Evolutionary conservation across 2,113 vertebrate genomes (phyloP), one percentile per base, ranked within the genome.

Genomic region (Rhinopithecus roxellana): DNA sequence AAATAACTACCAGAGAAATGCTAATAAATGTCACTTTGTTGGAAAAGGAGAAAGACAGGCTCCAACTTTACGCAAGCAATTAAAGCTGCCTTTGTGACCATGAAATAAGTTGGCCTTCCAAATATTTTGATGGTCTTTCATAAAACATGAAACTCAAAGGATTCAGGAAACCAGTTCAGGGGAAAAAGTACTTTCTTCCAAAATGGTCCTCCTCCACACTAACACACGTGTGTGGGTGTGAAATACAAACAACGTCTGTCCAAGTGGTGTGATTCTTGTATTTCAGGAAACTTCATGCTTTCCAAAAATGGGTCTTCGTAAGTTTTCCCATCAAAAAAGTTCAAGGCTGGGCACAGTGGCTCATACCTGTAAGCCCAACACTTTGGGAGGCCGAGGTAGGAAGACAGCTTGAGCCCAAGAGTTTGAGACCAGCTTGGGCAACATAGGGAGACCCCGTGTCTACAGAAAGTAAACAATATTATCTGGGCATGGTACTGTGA

Each of bases 1-100:
- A 98, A 98, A 98, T 96, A 98, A 98, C 92, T 69, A 95, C 95
- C 97, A 96, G 70, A 98, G 91, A 98, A 98, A 98, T 95, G 97
- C 92, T 97, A 98, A 98, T 98, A 98, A 97, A 98, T 67, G 89
- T 69, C 91, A 95, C 93, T 98, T 95, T 94, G 92, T 80, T 97
- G 94, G 86, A 93, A 95, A 96, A 79, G 85, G 94, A 97, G 82
- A 97, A 81, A 96, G 97, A 85, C 25, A 97, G 77, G 87, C 70
- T 85, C 97, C 78, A 48, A 87, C 94, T 96, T 95, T 45, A 93
- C 0, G 5, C 35, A 93, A 96, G 83, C 79, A 97, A 97, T 94
- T 95, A 95, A 95, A 93, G 89, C 85, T 22, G 8, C 1, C 78
- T 93, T 87, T 67, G 83, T 75, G 35, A 97, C 90, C 48, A 80